phyloP scores from a whole-genome alignment of 2,888 invertebrate genomes.

The Acleris holmiana region DNA sequence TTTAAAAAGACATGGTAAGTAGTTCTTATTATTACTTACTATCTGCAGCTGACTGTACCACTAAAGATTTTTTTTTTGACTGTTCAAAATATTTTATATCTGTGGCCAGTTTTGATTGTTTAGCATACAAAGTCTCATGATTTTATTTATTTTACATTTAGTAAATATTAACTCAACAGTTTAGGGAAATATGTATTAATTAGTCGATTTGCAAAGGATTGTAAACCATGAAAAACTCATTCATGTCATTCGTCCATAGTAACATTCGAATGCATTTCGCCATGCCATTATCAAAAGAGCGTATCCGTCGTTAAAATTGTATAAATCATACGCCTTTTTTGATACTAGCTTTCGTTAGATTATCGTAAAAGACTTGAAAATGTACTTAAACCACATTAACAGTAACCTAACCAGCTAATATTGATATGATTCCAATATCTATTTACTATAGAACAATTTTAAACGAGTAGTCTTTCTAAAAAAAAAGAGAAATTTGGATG shows the following conservation, averaged over 20 bases:
- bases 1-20: no score
- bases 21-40: no score
- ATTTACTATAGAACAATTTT: conserved; percentile 68
- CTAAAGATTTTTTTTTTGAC: no score
- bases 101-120: no score
- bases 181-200: neutral
- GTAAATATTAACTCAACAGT: no score
- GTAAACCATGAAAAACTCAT: neutral
- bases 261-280: conserved; percentile 4
- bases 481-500: conserved; percentile 31
- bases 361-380: conserved; percentile 25
- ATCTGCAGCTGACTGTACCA: no score
- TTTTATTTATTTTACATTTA: no score
- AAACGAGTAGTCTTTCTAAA: conserved; percentile 63
- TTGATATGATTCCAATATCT: conserved; percentile 74
- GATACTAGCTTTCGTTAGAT: conserved; percentile 23
- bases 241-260: conserved; percentile 1
- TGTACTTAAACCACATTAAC: conserved; percentile 38
- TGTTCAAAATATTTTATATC: no score
- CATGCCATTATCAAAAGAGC: conserved; percentile 2
- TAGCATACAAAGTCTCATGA: no score
- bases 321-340: conserved; percentile 4
- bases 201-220: neutral
- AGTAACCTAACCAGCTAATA: conserved; percentile 55
- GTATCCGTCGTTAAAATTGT: conserved; percentile 2